A percentile compares a stretch with the other conserved stretches of the same genome.
These are phyloP conservation scores for Oceanodroma tethys DNA, from an alignment of 2,113 vertebrate genomes.

Conservation along the genomic window DNA sequence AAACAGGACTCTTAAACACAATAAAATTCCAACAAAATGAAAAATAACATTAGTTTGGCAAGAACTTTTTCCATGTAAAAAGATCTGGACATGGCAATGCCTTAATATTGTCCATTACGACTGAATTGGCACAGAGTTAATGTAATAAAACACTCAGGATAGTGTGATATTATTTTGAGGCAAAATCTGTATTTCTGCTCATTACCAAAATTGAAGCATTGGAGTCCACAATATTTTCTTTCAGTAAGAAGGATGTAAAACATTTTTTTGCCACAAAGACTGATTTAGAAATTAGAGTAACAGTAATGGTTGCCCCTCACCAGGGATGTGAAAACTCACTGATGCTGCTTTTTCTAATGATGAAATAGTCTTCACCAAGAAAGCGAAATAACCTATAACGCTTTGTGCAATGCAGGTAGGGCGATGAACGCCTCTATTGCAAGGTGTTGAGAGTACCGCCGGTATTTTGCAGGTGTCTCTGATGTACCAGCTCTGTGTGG, in stretches of 20 bases:
- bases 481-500: background rate
- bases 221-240: background rate
- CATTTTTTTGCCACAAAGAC: too few relatives aligned
- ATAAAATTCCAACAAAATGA: background rate
- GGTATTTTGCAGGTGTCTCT: background rate
- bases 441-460: background rate
- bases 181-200: background rate
- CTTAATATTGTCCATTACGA: background rate
- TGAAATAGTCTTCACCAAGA: background rate
- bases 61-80: background rate
- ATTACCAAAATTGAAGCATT: background rate
- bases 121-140: background rate
- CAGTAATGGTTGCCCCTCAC: background rate
- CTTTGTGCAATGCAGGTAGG: rapidly evolving
- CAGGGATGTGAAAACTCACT: background rate
- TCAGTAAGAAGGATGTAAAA: background rate
- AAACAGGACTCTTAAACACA: background rate
- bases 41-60: background rate
- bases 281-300: background rate
- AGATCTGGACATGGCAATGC: background rate
- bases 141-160: background rate
- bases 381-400: rapidly evolving
- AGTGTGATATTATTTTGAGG: background rate
- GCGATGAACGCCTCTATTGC: rapidly evolving
- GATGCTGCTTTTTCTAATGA: background rate